Percentiles rank a stretch among this genome's conserved stretches.
Evolutionary conservation across 2,113 vertebrate species (phyloP).

Genomic region (Rhinichthys klamathensis): DNA sequence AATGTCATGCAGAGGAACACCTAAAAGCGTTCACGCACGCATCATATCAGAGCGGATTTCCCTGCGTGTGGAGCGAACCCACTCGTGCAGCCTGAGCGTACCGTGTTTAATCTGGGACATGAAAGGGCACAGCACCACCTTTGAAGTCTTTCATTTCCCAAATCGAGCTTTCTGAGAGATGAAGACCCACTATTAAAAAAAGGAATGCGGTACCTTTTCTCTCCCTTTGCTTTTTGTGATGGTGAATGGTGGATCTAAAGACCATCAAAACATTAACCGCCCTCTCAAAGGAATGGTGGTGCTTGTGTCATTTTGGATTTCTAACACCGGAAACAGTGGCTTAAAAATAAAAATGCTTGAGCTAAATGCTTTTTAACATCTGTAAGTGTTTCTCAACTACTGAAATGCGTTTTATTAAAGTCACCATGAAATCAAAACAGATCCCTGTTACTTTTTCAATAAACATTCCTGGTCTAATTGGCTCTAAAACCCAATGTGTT

Average conservation of each 20-base stretch:
- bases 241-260: slow-evolving; percentile 27
- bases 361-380: background rate
- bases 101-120: slow-evolving; percentile 55
- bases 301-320: slow-evolving; percentile 23
- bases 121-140: slow-evolving; percentile 56
- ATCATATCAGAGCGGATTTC: slow-evolving; percentile 33
- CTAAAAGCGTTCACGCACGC: background rate
- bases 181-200: slow-evolving; percentile 50
- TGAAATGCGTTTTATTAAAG: background rate
- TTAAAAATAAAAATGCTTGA: slow-evolving; percentile 9
- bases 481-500: background rate
- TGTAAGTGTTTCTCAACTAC: background rate
- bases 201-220: slow-evolving; percentile 2
- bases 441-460: background rate
- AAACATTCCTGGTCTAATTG: background rate
- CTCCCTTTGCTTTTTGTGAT: slow-evolving; percentile 34
- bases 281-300: slow-evolving; percentile 10
- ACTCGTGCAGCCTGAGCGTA: slow-evolving; percentile 22
- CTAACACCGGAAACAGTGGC: background rate
- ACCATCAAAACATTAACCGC: slow-evolving; percentile 47
- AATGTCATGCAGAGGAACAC: background rate
- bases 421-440: background rate
- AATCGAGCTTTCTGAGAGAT: slow-evolving; percentile 50
- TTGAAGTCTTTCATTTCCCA: slow-evolving; percentile 63
- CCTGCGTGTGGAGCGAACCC: background rate